Evolutionary conservation across 1,140 invertebrate genomes (phyloP), one percentile per base, ranked within the genome.

Genomic region (Ceratina calcarata): DNA sequence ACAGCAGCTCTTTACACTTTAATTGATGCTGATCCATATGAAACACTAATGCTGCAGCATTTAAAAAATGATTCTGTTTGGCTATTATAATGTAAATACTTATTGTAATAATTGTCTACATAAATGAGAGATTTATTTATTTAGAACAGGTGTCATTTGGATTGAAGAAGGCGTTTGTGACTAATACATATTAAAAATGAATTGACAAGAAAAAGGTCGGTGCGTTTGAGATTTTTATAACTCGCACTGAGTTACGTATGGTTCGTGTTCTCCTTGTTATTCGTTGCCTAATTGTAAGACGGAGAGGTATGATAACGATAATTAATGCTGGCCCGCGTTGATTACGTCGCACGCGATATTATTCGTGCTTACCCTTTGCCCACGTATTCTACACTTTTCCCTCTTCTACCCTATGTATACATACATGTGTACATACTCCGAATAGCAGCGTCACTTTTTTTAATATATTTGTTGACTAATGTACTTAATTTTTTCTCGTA

Each of bases 291-390:
- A 45, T 45, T 45, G 37, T 45, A 84, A 90, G 89, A 90, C 89
- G 87, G 78, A 85, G 81, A 86, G 84, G 82, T 66, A 76, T 84
- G 90, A 91, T 91, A 91, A 90, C 86, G 86, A 87, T 90, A 91
- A 91, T 91, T 91, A 91, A 91, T 91, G 90, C 89, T 88, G 81
- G 85, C 80, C 70, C 78, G 85, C 85, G 87, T 90, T 90, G 89
- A 90, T 91, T 89, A 87, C 80, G 69, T 83, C 75, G 81, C 88
- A 88, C 82, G 87, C 86, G 84, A 89, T 87, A 84, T 74, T 45
- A 45, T 45, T 73, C 67, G 4, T 55, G 49, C 51, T 20, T 37
- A 55, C 65, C 64, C 62, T 53, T 67, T 60, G 15, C 20, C 69
- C 64, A 51, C 65, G 81, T 75, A 61, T 53, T 20, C 37, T 61